Evolutionary conservation across 2,888 invertebrate genomes (phyloP).

Genomic region (Oeneis ivallda): DNA sequence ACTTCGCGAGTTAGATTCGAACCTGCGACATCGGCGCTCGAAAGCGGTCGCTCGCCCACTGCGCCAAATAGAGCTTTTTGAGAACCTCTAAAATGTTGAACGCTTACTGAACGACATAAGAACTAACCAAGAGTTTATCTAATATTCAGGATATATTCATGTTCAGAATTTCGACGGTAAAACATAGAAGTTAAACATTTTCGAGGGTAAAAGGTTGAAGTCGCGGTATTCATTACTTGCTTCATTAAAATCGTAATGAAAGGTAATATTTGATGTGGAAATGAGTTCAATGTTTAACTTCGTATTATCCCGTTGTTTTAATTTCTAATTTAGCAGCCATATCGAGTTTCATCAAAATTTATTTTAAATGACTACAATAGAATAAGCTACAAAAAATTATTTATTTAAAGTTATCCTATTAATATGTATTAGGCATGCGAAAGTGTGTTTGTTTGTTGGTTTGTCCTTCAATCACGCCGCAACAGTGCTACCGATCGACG

Average conservation of each 20-base stretch:
- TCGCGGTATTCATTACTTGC: conserved; percentile 15
- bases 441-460: no score
- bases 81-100: no score
- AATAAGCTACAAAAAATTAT: no score
- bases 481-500: no score
- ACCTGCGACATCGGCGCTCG: no score
- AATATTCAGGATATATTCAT: conserved; percentile 1
- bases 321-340: neutral
- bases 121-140: neutral
- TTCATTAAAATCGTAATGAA: conserved; percentile 20
- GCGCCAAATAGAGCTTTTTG: no score
- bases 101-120: no score
- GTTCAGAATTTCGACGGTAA: conserved; percentile 1
- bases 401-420: no score
- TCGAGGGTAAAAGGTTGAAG: neutral
- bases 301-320: neutral
- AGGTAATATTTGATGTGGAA: conserved; percentile 16
- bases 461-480: no score
- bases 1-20: no score
- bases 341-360: neutral
- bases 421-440: no score
- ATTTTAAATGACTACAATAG: neutral
- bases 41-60: no score
- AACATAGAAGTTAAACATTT: conserved; percentile 12
- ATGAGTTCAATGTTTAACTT: conserved; percentile 17